Base-by-base conservation (phyloP, 2,888 invertebrate species). In the Tipula lateralis region DNA sequence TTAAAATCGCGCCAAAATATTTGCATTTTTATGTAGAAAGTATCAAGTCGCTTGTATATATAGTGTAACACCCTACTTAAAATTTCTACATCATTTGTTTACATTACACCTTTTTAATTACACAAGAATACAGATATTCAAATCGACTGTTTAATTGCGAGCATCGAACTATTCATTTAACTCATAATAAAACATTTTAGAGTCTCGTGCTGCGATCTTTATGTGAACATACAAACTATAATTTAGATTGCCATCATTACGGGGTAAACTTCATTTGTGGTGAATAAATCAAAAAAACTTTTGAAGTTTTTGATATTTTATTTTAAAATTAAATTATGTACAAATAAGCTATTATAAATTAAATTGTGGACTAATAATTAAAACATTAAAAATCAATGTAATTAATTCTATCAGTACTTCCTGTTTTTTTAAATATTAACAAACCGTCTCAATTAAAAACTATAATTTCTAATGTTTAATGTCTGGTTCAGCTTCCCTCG, bases 351-450 rank as follows among this genome's bases (percentile, higher is more conserved):
- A 66, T 66, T 66, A 66, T 19, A 66, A 66, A 66, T 66, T 66
- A 66, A 66, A 66, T 24, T 24, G 66, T 66, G 24, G 24, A 66
- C 2, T 24, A 66, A 66, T 66, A 66, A 24, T 66, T 66, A 66
- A 66, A 66, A 66, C 66, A 66, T 66, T 66, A 66, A 66, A 66
- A 66, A 66, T 24, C 24, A 66, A 66, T 66, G 19, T 12, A 66
- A 66, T 66, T 66, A 66, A 66, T 66, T 66, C 66, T 66, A 66
- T 66, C 66, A 66, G 66, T 66, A 66, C 66, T 66, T 66, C 66
- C 44, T 1, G 66, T 19, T 24, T 66, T 66, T 50, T 50, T n/a
- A n/a, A n/a, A 7, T 50, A 50, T 50, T 50, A 16, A 50, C 44
- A 50, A 50, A 50, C 7, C 9, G 16, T 50, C 24, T 66, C 66